Evolutionary conservation across 2,888 invertebrate genomes (phyloP).

Genomic region (Cyrtodaria siliqua): DNA sequence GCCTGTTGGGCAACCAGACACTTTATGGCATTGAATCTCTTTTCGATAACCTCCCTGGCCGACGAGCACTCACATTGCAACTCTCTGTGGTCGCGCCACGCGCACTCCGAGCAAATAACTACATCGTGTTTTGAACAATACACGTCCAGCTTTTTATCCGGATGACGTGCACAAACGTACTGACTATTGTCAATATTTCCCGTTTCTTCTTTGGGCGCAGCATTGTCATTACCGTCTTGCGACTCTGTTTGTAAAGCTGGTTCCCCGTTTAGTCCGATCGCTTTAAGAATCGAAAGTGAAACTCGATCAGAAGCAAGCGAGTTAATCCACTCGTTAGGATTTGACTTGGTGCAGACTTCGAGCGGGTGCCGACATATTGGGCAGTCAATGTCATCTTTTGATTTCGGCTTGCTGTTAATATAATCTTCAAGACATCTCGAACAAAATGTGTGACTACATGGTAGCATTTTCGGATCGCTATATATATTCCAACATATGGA

Average conservation of each 20-base stretch:
- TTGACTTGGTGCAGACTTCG: conserved; percentile 4
- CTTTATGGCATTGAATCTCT: conserved; percentile 51
- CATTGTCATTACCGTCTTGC: background rate
- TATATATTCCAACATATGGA: conserved; percentile 54
- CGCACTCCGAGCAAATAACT: conserved; percentile 56
- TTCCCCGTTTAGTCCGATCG: conserved; percentile 36
- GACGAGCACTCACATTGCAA: conserved; percentile 43
- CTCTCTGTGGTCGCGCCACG: conserved; percentile 36
- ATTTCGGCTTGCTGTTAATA: conserved; percentile 25
- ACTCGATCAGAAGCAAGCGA: conserved; percentile 43
- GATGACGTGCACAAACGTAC: conserved; percentile 44
- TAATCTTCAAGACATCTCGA: conserved; percentile 50
- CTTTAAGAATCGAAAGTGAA: conserved; percentile 50
- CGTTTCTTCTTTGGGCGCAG: background rate
- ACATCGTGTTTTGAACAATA: conserved; percentile 56
- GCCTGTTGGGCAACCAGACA: conserved; percentile 53
- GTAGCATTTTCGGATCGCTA: conserved; percentile 53
- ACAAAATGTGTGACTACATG: conserved; percentile 58
- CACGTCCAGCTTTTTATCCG: conserved; percentile 46
- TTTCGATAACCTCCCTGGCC: conserved; percentile 39
- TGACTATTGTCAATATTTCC: background rate
- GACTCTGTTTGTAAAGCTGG: background rate
- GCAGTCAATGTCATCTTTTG: conserved; percentile 41
- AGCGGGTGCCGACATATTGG: conserved; percentile 52
- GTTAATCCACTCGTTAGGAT: conserved; percentile 29